phyloP scores from a whole-genome alignment of 2,113 vertebrate genomes.

The Gymnogyps californianus region DNA sequence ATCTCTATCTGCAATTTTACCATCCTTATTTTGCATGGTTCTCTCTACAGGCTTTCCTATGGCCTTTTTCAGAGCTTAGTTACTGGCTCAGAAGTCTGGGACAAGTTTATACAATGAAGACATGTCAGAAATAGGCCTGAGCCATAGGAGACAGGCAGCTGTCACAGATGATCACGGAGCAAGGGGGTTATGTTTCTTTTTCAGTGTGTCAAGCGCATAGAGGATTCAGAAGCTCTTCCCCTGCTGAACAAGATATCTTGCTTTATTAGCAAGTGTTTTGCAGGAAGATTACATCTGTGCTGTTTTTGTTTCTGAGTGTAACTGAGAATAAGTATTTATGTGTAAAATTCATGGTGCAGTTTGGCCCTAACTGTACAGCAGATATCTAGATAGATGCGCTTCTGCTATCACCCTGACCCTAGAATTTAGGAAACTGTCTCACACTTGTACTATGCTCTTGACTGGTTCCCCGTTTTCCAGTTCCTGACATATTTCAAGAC shows the following conservation, averaged over 20 bases:
- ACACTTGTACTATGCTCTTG: background rate
- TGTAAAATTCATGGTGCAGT: background rate
- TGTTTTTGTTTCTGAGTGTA: background rate
- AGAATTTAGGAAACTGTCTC: background rate
- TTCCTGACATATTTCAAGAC: background rate
- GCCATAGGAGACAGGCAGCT: background rate
- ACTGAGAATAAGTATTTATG: background rate
- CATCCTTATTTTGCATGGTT: background rate
- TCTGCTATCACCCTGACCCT: background rate
- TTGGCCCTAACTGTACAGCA: background rate
- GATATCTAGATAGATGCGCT: accelerated
- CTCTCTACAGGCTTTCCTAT: background rate
- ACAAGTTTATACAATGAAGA: background rate
- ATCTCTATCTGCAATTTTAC: background rate
- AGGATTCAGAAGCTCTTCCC: background rate
- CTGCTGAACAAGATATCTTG: background rate
- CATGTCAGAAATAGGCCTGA: background rate
- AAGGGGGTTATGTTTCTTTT: background rate
- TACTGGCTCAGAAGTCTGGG: background rate
- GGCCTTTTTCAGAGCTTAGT: background rate
- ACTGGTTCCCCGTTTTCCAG: background rate
- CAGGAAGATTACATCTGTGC: background rate
- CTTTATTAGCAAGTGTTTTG: background rate
- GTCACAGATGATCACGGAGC: no score
- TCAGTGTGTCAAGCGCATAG: background rate